Evolutionary conservation across 1,140 invertebrate genomes (phyloP).

Genomic region (Spodoptera frugiperda): DNA sequence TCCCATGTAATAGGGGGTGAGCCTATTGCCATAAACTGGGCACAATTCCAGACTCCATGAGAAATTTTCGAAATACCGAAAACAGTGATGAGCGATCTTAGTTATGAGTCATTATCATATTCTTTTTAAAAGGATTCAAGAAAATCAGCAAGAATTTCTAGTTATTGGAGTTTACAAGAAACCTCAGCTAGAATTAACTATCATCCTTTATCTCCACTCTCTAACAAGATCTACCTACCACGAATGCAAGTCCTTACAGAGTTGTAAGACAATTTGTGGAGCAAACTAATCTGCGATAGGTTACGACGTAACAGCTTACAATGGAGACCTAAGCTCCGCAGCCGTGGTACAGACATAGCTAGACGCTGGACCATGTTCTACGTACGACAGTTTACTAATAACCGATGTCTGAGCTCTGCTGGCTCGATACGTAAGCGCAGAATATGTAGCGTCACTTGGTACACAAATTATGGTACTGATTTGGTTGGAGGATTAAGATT

Average conservation of each 20-base stretch:
- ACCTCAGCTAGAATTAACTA: too few species aligned
- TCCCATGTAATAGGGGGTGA: too few species aligned
- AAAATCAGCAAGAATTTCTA: too few species aligned
- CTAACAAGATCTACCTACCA: not conserved
- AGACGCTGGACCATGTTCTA: not conserved
- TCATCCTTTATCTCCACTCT: not conserved
- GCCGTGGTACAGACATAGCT: not conserved
- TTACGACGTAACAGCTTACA: slow-evolving; percentile 1
- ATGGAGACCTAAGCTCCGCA: not conserved
- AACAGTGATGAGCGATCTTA: too few species aligned
- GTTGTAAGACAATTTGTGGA: slow-evolving; percentile 11
- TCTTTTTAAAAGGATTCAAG: too few species aligned
- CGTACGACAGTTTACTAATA: slow-evolving; percentile 8
- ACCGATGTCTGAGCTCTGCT: slow-evolving; percentile 2
- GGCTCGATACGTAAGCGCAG: not conserved
- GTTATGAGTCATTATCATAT: too few species aligned
- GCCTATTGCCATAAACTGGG: too few species aligned
- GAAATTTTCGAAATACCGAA: too few species aligned
- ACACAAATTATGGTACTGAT: too few species aligned
- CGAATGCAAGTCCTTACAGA: not conserved
- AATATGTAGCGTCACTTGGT: not conserved
- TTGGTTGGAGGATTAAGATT: not conserved
- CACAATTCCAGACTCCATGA: too few species aligned
- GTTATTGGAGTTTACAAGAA: too few species aligned
- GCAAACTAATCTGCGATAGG: slow-evolving; percentile 4